Evolutionary conservation across 2,113 vertebrate genomes (phyloP).

Genomic region (Haliaeetus leucogaster): DNA sequence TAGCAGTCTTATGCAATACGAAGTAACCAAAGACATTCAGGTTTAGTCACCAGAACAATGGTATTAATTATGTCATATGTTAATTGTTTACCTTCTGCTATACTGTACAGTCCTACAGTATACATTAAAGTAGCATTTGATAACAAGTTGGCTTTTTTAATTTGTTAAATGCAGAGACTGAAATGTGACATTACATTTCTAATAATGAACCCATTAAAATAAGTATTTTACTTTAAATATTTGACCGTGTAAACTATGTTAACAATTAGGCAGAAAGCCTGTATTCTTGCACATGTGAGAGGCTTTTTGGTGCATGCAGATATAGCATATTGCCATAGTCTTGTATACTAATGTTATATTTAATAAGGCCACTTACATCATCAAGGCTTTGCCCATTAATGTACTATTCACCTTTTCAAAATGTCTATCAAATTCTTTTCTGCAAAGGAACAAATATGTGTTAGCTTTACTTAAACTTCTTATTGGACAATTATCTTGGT

Average conservation of each 20-base stretch:
- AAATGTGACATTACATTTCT: background rate
- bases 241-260: background rate
- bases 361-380: background rate
- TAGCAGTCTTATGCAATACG: background rate
- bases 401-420: background rate
- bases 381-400: background rate
- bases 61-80: background rate
- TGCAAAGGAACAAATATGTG: background rate
- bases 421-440: background rate
- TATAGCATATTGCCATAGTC: background rate
- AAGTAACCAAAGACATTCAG: background rate
- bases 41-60: background rate
- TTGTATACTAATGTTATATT: background rate
- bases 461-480: background rate
- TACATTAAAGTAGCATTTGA: background rate
- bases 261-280: background rate
- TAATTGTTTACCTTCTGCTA: background rate
- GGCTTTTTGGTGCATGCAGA: background rate
- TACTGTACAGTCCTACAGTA: background rate
- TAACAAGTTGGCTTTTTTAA: background rate
- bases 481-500: background rate
- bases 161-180: background rate
- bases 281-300: background rate
- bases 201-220: background rate
- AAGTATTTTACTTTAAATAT: background rate